Evolutionary conservation across 2,797 vertebrate genomes (phyloP), one percentile per base, ranked within the genome.

Genomic region (Margarornis squamiger): DNA sequence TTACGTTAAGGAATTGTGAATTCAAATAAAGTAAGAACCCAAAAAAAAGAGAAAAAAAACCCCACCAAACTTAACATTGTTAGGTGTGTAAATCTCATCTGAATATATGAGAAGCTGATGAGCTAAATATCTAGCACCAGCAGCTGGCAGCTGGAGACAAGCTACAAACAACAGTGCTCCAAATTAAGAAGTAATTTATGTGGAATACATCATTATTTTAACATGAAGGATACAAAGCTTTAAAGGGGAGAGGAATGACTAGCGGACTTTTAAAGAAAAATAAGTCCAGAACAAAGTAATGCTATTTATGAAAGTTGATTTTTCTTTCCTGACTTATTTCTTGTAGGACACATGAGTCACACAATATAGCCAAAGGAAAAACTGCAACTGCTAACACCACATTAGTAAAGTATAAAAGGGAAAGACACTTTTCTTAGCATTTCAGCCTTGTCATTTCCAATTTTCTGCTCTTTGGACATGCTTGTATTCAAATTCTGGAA

Each of bases 401-500:
- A 98, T 98, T 98, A 98, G 98, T 96, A 97, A 98, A 98, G 96
- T 98, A 97, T 96, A 97, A 99, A 99, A 98, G 98, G 95, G 97
- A 98, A 97, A 98, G 93, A 98, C 98, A 99, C 99, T 99, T 99
- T 99, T 99, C 98, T 99, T 99, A 99, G 99, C 98, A 99, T 99
- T 99, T 99, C 98, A 99, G 99, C 99, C 99, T 99, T 99, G 99
- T 99, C 99, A 99, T 99, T 99, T 99, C 99, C 99, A 99, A 99
- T 99, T 99, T 99, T 99, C 99, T 99, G 99, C 99, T 99, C 99
- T 99, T 99, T 99, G 99, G 99, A 99, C 99, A 99, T 99, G 99
- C 99, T 99, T 99, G 99, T 99, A 99, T 99, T 99, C 99, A 99
- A 99, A 99, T 99, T 99, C 99, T 99, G 98, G 98, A 99, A 99